A percentile compares a stretch with the other conserved stretches of the same genome.
These are phyloP conservation scores for Phocoena phocoena DNA, from an alignment of 2,113 vertebrate species.

Conservation along the genomic window DNA sequence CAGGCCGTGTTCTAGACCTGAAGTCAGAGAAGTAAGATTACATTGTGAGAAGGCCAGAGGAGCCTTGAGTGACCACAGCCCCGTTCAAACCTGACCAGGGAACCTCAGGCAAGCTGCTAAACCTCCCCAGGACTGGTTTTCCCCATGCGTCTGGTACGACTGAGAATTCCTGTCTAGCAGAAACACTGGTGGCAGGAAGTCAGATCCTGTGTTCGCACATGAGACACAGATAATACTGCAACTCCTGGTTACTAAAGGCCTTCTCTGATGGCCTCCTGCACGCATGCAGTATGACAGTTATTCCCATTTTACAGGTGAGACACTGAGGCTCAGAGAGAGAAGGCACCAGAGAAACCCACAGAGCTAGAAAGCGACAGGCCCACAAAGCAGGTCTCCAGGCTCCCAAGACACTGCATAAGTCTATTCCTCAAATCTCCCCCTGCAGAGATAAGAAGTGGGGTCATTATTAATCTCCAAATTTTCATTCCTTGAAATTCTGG, in stretches of 20 bases:
- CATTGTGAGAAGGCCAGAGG: neutral
- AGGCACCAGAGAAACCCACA: neutral
- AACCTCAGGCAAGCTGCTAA: accelerated
- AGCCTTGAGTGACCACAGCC: neutral
- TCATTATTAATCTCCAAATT: neutral
- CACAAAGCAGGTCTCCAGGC: neutral
- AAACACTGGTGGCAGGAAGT: neutral
- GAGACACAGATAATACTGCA: accelerated
- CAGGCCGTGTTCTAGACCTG: no score
- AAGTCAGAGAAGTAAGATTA: neutral
- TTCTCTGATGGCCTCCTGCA: no score
- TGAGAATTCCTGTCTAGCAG: neutral
- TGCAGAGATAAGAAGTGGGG: neutral
- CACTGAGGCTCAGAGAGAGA: neutral
- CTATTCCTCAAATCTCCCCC: neutral
- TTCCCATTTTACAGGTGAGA: neutral
- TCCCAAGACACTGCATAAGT: neutral
- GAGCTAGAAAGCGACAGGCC: neutral
- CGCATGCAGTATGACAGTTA: accelerated
- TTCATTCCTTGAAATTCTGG: neutral
- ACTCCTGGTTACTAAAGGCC: no score
- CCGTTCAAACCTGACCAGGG: accelerated
- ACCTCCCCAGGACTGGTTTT: neutral
- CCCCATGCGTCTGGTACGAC: accelerated
- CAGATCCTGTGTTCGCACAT: neutral